Percentiles rank a stretch among this genome's conserved stretches.
Evolutionary conservation across 1,140 invertebrate genomes (phyloP).

Genomic region (Drosophila tsacasi): DNA sequence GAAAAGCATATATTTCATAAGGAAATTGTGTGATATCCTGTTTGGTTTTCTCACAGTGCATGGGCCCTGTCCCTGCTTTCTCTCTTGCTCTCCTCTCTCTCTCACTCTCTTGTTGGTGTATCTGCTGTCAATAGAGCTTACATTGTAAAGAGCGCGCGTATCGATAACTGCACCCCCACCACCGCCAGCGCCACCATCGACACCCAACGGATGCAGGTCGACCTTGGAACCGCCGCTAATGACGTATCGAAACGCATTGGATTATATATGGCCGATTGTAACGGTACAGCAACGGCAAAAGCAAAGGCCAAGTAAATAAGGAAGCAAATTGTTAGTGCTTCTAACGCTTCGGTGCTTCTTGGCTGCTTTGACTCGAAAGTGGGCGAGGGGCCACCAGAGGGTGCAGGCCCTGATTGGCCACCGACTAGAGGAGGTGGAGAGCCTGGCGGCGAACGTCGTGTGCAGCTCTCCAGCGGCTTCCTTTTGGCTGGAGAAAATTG

Average conservation of each 20-base stretch:
- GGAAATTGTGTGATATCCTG: neutral
- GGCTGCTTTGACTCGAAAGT: neutral
- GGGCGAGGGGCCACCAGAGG: neutral
- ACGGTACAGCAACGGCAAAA: constrained; percentile 45
- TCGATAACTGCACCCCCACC: constrained; percentile 28
- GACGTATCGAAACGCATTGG: constrained; percentile 55
- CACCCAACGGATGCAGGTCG: constrained; percentile 15
- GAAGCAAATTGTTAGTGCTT: constrained; percentile 24
- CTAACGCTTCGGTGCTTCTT: neutral
- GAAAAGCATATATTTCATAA: neutral
- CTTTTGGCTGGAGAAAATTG: constrained; percentile 17
- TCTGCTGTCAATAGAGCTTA: constrained; percentile 21
- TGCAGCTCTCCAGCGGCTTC: constrained; percentile 36
- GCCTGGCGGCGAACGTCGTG: constrained; percentile 4
- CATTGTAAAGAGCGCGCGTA: constrained; percentile 46
- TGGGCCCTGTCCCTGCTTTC: neutral
- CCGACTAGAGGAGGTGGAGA: neutral
- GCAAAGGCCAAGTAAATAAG: constrained; percentile 44
- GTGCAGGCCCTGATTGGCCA: constrained; percentile 2
- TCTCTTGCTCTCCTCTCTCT: neutral
- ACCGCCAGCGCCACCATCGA: neutral
- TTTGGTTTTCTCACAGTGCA: constrained; percentile 12
- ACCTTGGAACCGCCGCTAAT: constrained; percentile 67
- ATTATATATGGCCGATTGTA: constrained; percentile 30
- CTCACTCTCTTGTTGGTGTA: neutral